Evolutionary conservation across 2,113 vertebrate species (phyloP).

Genomic region (Strigops habroptila): DNA sequence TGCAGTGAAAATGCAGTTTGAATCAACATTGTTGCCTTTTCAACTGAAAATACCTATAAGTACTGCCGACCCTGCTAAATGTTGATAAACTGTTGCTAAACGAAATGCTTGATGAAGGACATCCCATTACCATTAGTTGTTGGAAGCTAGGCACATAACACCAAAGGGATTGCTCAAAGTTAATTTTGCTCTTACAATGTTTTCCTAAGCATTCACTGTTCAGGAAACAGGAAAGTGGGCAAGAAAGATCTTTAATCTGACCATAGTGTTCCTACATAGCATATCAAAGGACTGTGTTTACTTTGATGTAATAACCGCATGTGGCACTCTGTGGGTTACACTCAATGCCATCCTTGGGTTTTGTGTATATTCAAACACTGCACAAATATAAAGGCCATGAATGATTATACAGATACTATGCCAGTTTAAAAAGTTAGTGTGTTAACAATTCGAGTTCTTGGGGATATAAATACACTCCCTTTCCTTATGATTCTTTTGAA

Average conservation of each 20-base stretch:
- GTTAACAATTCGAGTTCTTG: background rate
- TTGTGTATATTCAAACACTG: background rate
- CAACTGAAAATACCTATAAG: background rate
- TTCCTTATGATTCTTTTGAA: background rate
- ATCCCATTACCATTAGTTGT: background rate
- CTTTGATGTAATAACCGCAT: background rate
- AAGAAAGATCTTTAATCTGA: slow-evolving; percentile 4
- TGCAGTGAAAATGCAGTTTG: background rate
- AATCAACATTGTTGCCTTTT: background rate
- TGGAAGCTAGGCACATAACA: background rate
- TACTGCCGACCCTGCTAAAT: background rate
- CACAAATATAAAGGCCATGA: background rate
- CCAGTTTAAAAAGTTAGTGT: background rate
- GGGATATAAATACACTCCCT: background rate
- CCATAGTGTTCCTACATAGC: background rate
- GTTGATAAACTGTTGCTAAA: background rate
- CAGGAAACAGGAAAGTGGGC: background rate
- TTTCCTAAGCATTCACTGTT: slow-evolving; percentile 12
- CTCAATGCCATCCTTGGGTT: background rate
- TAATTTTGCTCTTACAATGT: background rate
- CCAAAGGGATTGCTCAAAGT: background rate
- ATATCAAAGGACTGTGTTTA: background rate
- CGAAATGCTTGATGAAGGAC: background rate
- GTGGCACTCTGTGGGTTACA: background rate
- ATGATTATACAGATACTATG: background rate